Evolutionary conservation across 2,113 vertebrate genomes (phyloP), one percentile per base, ranked within the genome.

Genomic region (Polyodon spathula): DNA sequence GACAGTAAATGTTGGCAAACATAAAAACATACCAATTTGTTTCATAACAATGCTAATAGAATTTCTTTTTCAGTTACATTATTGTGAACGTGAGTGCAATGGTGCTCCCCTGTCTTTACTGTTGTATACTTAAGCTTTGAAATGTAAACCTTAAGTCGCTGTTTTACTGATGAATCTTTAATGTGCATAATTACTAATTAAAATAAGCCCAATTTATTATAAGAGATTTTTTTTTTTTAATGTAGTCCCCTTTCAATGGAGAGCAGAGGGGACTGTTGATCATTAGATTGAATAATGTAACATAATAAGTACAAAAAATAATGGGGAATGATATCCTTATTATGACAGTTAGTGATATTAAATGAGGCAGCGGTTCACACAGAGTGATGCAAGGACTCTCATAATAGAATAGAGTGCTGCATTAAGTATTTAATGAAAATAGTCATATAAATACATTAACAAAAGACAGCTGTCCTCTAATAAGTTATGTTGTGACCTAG

Each of bases 161-260:
- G 3, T 27, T 27, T 27, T 27, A 87, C 84, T 85, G 90, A 93
- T 96, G 92, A 93, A 94, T 97, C 91, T 94, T 97, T 95, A 93
- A 96, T 91, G 90, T 89, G 84, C 82, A 92, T 89, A 92, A 90
- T 93, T 93, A 93, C 91, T 95, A 93, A 97, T 94, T 95, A 94
- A 87, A 89, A 88, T 86, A 80, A 79, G 76, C 84, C 80, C 83
- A 83, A 95, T 92, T 95, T 91, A 89, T 3, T 1, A 86, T 89
- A 89, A 92, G 90, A 27, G 27, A 88, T 89, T 90, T 90, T 89
- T 89, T 89, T 90, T 90, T 89, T 89, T 27, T 27, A 86, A 92
- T 87, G 75, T 84, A 88, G 88, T 88, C 84, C 89, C 90, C 82
- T 76, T 88, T 81, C 82, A 77, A 80, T 77, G 79, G 88, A 90